Percentiles rank a stretch among this genome's conserved stretches.
Evolutionary conservation across 2,888 invertebrate genomes (phyloP).

Genomic region (Celastrina argiolus): DNA sequence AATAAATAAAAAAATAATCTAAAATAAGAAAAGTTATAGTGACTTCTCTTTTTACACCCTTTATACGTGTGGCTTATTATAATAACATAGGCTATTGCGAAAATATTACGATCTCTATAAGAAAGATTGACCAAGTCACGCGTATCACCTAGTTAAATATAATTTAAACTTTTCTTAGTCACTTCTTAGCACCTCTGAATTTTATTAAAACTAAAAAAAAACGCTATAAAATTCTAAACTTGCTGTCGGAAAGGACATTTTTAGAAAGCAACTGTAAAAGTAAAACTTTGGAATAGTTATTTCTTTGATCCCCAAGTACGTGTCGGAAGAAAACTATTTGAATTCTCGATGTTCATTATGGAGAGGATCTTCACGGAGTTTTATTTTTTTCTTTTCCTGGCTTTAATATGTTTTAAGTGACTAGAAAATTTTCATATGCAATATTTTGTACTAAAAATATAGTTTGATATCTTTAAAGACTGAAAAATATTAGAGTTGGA

Average conservation of each 20-base stretch:
- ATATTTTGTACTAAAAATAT: too few relatives aligned
- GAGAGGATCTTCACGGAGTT: not conserved
- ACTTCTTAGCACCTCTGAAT: not conserved
- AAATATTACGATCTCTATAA: too few relatives aligned
- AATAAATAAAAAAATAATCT: too few relatives aligned
- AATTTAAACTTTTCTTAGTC: not conserved
- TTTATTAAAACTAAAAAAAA: not conserved
- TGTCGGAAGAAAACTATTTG: slow-evolving; percentile 11
- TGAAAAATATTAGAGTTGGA: too few relatives aligned
- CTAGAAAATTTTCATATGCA: too few relatives aligned
- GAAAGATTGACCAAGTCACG: too few relatives aligned
- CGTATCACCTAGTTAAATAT: too few relatives aligned
- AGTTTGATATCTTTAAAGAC: too few relatives aligned
- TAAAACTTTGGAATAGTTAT: slow-evolving; percentile 14
- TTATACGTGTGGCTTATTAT: too few relatives aligned
- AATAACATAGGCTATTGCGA: too few relatives aligned
- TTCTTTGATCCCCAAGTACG: slow-evolving; percentile 11
- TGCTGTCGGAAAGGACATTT: not conserved
- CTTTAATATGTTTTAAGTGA: not conserved
- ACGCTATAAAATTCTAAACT: not conserved
- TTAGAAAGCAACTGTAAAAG: slow-evolving; percentile 12
- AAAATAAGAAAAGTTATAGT: too few relatives aligned
- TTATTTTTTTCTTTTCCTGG: not conserved
- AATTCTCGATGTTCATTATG: not conserved
- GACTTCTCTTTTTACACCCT: too few relatives aligned